Evolutionary conservation across 2,113 vertebrate genomes (phyloP).

Genomic region (Lasiurus cinereus): DNA sequence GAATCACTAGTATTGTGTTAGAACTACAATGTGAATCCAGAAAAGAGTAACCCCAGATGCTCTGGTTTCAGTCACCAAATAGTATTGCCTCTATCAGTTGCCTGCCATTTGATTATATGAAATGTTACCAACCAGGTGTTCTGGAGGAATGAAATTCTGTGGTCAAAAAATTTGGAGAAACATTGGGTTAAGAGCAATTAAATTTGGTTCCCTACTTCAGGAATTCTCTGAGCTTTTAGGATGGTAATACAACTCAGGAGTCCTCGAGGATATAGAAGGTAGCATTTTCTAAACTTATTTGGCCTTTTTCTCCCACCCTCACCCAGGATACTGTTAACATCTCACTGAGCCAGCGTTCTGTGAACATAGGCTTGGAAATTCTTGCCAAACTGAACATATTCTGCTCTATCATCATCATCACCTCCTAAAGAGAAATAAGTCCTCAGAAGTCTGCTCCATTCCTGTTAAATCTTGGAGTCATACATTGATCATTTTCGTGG

Average conservation of each 20-base stretch:
- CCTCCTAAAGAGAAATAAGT: neutral
- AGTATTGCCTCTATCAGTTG: neutral
- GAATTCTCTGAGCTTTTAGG: neutral
- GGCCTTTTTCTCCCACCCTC: fast-evolving
- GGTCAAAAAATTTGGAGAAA: neutral
- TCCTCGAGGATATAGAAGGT: neutral
- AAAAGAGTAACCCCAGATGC: neutral
- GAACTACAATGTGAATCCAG: neutral
- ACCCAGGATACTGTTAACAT: neutral
- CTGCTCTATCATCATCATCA: neutral
- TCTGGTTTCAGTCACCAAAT: neutral
- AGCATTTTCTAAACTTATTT: neutral
- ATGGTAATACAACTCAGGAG: neutral
- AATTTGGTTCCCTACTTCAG: neutral
- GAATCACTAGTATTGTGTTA: neutral
- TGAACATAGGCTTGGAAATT: neutral
- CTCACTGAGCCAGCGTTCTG: neutral
- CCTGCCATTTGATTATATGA: neutral
- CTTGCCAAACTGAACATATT: neutral
- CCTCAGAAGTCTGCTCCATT: neutral
- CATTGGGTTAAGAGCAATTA: neutral
- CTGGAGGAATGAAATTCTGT: neutral
- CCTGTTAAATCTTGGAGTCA: neutral
- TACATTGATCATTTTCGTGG: neutral
- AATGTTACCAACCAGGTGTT: neutral